These are phyloP conservation scores for Notothenia rossii DNA, from an alignment of 2,113 vertebrate species.

Conservation along the genomic window DNA sequence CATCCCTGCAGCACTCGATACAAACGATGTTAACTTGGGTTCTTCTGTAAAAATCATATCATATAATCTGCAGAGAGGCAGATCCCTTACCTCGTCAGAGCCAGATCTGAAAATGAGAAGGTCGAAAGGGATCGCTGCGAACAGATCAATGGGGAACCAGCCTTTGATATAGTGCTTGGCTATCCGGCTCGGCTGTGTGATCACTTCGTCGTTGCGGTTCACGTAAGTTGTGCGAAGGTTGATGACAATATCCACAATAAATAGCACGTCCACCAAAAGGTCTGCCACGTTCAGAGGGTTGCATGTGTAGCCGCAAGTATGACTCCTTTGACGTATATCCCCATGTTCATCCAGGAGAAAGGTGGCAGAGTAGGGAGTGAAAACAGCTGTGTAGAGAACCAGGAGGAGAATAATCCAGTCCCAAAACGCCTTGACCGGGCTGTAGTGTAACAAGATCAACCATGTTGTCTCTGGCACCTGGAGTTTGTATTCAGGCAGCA, in stretches of 20 bases:
- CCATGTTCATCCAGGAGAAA: slow-evolving; percentile 93
- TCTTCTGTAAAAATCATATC: not conserved
- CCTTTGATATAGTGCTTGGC: slow-evolving; percentile 96
- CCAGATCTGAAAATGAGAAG: slow-evolving; percentile 94
- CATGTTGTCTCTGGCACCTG: slow-evolving; percentile 90
- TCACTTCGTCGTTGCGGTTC: slow-evolving; percentile 93
- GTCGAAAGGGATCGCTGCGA: slow-evolving; percentile 96
- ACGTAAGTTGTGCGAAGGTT: slow-evolving; percentile 98
- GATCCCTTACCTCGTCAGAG: slow-evolving; percentile 91
- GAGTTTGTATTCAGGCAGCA: slow-evolving; percentile 93
- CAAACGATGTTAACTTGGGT: not conserved
- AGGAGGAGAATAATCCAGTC: slow-evolving; percentile 97
- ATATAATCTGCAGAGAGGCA: not conserved
- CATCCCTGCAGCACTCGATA: too few relatives aligned
- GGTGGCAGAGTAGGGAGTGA: slow-evolving; percentile 94
- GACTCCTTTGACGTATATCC: slow-evolving; percentile 82
- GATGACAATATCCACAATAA: slow-evolving; percentile 95
- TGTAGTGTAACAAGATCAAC: slow-evolving; percentile 96
- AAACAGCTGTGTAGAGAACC: slow-evolving; percentile 95
- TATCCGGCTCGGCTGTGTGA: slow-evolving; percentile 90
- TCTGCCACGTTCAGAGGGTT: slow-evolving; percentile 92
- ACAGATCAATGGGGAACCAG: slow-evolving; percentile 97
- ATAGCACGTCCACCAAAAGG: slow-evolving; percentile 95
- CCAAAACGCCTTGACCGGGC: slow-evolving; percentile 97
- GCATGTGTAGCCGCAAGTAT: slow-evolving; percentile 89